Conservation (phyloP, 2,113 vertebrate species). For the Boulengeromyrus knoepffleri region DNA sequence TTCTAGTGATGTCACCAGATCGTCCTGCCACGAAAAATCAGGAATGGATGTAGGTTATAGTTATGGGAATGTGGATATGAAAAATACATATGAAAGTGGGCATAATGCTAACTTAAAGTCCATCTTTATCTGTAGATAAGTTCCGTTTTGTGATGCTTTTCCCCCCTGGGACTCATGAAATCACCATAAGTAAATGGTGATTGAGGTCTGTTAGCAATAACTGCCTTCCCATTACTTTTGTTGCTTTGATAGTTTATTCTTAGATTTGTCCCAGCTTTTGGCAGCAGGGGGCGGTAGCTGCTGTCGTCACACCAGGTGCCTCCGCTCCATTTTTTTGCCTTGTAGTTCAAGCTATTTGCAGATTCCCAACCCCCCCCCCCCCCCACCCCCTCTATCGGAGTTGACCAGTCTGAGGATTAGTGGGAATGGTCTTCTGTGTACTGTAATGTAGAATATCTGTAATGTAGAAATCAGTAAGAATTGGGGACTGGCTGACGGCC, state of each 20-base stretch:
- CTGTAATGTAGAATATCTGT: neutral
- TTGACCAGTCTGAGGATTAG: neutral
- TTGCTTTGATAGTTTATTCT: neutral
- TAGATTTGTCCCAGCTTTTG: neutral
- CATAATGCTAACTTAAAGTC: neutral
- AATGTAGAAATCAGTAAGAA: neutral
- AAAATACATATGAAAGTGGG: neutral
- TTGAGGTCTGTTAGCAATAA: neutral
- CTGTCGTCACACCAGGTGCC: neutral
- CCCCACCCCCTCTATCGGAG: neutral
- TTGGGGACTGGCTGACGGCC: neutral
- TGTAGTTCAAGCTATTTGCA: neutral
- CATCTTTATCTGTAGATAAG: neutral
- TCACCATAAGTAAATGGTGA: neutral
- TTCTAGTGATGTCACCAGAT: neutral
- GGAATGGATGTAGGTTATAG: neutral
- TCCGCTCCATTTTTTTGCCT: neutral
- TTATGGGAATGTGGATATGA: neutral
- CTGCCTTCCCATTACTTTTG: neutral
- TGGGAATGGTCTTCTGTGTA: neutral
- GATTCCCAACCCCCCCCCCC: neutral
- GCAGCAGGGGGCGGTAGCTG: neutral
- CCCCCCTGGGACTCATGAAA: neutral
- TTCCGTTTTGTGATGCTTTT: neutral
- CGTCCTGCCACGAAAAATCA: neutral